Base-by-base conservation (phyloP, 2,113 vertebrate genomes). In the Aphyosemion australe region DNA sequence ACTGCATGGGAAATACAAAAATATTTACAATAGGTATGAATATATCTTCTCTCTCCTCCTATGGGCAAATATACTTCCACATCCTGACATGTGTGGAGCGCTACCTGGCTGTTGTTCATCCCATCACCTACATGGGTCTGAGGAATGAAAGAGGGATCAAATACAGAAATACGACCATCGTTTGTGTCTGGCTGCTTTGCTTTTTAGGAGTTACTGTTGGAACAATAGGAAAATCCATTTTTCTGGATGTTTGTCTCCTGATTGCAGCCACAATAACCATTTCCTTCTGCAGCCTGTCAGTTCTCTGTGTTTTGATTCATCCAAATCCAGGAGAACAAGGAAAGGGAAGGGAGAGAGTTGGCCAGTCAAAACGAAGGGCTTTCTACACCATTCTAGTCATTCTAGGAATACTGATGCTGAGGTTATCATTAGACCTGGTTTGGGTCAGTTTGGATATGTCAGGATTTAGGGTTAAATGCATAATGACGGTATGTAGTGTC, bases 381-480 rank as follows among this genome's bases (percentile, higher is more conserved):
- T 47, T 61, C 0, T 48, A 32, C 41, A 70, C 32, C 15, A 20
- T 70, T 0, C 0, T 14, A 4, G 4, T 4, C 51, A 37, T 55
- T 31, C 21, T 54, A 16, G 62, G 41, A 32, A 21, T 19, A 4
- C 42, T 34, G 8, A 5, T 34, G 9, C 0, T 65, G 20, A 43
- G 26, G 3, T 26, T 1, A 1, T 15, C 15, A 45, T 15, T 26
- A 26, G 5, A 26, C 26, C 3, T 26, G 26, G 26, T 26, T 26
- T 26, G 26, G 26, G 26, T 26, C 26, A 5, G 3, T 26, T 26
- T 26, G 5, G 26, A 26, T 4, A 5, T 26, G 26, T 4, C 42
- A 45, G 9, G 6, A 12, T 1, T 39, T 2, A n/a, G 2, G 16
- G 6, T 0, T 3, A 12, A 3, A 9, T 37, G 37, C 20, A 0